phyloP scores from a whole-genome alignment of 2,888 invertebrate genomes.

The Myathropa florea region DNA sequence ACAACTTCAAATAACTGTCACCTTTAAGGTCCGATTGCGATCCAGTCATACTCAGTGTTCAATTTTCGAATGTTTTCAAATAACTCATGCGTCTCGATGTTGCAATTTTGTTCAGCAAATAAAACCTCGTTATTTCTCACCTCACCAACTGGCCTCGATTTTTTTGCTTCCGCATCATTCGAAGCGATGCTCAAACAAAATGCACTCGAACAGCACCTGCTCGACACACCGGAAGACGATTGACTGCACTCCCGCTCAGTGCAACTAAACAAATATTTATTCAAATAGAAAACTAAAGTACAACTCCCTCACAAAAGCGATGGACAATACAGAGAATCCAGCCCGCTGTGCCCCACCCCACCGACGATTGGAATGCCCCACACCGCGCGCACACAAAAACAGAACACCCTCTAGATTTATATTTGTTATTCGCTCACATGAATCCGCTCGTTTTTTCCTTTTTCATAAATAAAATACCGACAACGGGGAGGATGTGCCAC shows the following conservation, averaged over 20 bases:
- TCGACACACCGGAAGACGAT: neutral
- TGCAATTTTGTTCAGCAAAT: conserved; percentile 5
- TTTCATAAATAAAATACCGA: conserved; percentile 49
- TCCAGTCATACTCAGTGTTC: neutral
- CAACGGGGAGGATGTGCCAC: neutral
- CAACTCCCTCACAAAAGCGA: conserved; percentile 17
- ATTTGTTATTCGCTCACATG: conserved; percentile 9
- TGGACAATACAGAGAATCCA: conserved; percentile 36
- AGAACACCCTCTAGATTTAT: conserved; percentile 43
- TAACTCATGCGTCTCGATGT: neutral
- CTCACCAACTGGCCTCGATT: neutral
- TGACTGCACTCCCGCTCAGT: neutral
- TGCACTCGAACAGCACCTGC: conserved; percentile 15
- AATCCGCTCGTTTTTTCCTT: conserved; percentile 7
- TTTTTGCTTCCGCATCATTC: neutral
- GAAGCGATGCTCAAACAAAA: conserved; percentile 7
- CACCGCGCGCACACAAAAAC: neutral
- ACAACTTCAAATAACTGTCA: neutral
- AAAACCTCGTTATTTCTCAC: conserved; percentile 9
- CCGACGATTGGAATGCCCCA: neutral
- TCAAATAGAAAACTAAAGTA: conserved; percentile 26
- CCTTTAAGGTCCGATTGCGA: neutral
- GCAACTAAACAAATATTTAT: conserved; percentile 41
- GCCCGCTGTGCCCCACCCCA: conserved; percentile 30
- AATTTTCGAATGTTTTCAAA: neutral